Evolutionary conservation across 2,888 invertebrate genomes (phyloP), one percentile per base, ranked within the genome.

Genomic region (Rambutsinella grinnellia): DNA sequence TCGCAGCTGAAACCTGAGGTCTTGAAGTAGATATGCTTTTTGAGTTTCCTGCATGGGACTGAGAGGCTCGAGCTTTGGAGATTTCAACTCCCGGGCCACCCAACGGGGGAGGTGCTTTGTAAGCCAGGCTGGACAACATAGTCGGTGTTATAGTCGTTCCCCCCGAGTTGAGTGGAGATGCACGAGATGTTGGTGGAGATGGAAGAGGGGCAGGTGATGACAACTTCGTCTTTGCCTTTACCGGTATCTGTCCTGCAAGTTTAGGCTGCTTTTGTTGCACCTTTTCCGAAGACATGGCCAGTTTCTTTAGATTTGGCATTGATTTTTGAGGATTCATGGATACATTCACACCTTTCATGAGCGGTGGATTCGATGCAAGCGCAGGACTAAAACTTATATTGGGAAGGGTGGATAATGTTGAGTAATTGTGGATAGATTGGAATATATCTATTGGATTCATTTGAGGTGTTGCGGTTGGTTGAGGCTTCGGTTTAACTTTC

Each of bases 41-140:
- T 23, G 54, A 19, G 19, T 24, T 54, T 27, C 21, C 26, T 26
- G 19, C 19, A 0, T 57, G 15, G 26, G 49, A 49, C n/a, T 49
- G 66, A 23, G 75, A 56, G 17, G 78, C 57, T 28, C 77, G 75
- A n/a, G 69, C 61, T 61, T 82, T 82, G 15, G 79, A 78, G 8
- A 81, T 80, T 71, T 82, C 82, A 8, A 80, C 75, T 15, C 70
- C 75, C 17, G 78, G 68, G 15, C 77, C 77, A 0, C 51, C 67
- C 17, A 76, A 36, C 2, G 61, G 68, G 2, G 69, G 67, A n/a
- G 69, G 72, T 8, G 70, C 62, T 62, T 71, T 71, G 53, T 71
- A 66, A 19, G 54, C 8, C 26, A 67, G 15, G 46, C 19, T 65
- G 17, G 69, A n/a, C 28, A 61, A 21, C 53, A 27, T 54, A 54